Percentiles rank a stretch among this genome's conserved stretches.
phyloP scores from a whole-genome alignment of 2,797 vertebrate species.

The Tolypeutes matacus region DNA sequence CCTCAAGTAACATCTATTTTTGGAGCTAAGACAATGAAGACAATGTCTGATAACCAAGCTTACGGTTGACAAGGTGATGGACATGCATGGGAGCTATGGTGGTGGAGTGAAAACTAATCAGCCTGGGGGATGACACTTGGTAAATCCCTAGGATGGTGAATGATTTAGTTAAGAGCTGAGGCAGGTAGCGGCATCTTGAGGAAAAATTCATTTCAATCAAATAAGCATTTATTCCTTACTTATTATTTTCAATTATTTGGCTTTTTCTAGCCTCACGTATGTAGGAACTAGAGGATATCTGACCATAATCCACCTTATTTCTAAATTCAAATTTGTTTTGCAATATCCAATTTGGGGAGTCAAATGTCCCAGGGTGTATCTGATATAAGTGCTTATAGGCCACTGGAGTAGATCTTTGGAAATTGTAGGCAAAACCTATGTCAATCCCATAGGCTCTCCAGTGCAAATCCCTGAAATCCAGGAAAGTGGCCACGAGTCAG shows the following conservation, averaged over 20 bases:
- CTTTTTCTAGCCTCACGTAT: background rate
- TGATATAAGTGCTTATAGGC: background rate
- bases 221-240: background rate
- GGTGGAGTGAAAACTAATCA: background rate
- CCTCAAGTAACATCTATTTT: background rate
- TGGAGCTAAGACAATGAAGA: background rate
- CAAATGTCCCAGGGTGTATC: too few species aligned
- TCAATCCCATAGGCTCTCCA: background rate
- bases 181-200: rapidly evolving
- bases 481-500: background rate
- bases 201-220: background rate
- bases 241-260: background rate
- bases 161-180: background rate
- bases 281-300: background rate
- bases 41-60: background rate
- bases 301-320: background rate
- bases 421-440: background rate
- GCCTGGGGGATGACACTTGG: background rate
- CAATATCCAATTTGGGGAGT: background rate
- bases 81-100: too few species aligned
- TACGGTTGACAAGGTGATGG: background rate
- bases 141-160: background rate
- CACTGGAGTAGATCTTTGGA: background rate
- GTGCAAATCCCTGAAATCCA: background rate
- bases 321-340: background rate